Percentiles rank a stretch among this genome's conserved stretches.
Evolutionary conservation across 2,888 invertebrate species (phyloP).

Genomic region (Volucella inflata): DNA sequence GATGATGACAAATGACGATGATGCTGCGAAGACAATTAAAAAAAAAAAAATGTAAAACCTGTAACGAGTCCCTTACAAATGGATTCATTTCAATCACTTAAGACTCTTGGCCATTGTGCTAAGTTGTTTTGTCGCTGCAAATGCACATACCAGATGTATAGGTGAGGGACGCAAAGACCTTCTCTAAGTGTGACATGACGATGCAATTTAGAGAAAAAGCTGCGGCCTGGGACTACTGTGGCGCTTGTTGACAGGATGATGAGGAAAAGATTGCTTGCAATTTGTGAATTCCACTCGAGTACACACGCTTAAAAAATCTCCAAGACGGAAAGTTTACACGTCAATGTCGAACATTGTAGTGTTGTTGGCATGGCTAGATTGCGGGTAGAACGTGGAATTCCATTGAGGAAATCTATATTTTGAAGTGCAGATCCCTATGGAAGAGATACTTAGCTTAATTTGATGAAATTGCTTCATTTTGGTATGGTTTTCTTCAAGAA

Average conservation of each 20-base stretch:
- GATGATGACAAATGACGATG: slow-evolving; percentile 9
- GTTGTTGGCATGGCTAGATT: slow-evolving; percentile 3
- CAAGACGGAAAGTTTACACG: slow-evolving; percentile 32
- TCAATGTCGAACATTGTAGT: slow-evolving; percentile 30
- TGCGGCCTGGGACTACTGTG: slow-evolving; percentile 57
- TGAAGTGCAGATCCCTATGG: slow-evolving; percentile 66
- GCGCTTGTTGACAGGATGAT: slow-evolving; percentile 35
- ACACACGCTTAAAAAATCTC: slow-evolving; percentile 50
- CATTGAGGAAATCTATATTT: slow-evolving; percentile 12
- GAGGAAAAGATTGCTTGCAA: slow-evolving; percentile 67
- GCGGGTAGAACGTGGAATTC: slow-evolving; percentile 5
- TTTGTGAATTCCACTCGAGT: slow-evolving; percentile 70
- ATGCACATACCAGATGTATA: slow-evolving; percentile 5
- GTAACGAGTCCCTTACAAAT: slow-evolving; percentile 66
- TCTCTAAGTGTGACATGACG: slow-evolving; percentile 56
- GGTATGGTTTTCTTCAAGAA: background rate
- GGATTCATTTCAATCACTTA: slow-evolving; percentile 75
- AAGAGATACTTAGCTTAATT: slow-evolving; percentile 62
- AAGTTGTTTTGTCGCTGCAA: slow-evolving; percentile 40
- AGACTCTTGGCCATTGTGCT: slow-evolving; percentile 68
- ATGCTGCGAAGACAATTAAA: slow-evolving; percentile 57
- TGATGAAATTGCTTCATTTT: slow-evolving; percentile 43
- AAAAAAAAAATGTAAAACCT: background rate
- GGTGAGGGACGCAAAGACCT: slow-evolving; percentile 11
- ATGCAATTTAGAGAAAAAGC: slow-evolving; percentile 71